Evolutionary conservation across 2,113 vertebrate species (phyloP).

Genomic region (Cinclus mexicanus): DNA sequence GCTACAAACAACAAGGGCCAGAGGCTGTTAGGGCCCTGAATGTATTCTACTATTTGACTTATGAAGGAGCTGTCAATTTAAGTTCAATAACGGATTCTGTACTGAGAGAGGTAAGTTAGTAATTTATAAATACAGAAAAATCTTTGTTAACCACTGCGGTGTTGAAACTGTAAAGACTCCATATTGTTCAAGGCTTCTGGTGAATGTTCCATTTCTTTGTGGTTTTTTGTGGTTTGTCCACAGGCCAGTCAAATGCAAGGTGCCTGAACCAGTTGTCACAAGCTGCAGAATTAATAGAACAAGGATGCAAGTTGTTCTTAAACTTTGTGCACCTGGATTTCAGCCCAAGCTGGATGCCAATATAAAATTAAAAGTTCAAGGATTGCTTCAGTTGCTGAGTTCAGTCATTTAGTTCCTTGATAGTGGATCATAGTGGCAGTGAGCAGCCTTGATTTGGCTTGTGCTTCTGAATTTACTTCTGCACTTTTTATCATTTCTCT

Average conservation of each 20-base stretch:
- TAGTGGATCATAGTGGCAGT: background rate
- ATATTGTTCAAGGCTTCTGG: background rate
- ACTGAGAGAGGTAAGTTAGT: constrained; percentile 88
- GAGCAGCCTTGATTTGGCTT: background rate
- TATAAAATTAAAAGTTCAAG: background rate
- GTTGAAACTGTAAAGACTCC: background rate
- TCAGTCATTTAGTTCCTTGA: background rate
- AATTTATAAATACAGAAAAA: background rate
- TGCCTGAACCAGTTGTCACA: background rate
- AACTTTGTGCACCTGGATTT: background rate
- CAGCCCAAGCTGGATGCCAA: background rate
- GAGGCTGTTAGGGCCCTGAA: constrained; percentile 93
- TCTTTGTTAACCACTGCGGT: background rate
- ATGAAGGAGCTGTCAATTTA: constrained; percentile 93
- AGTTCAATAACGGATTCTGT: constrained; percentile 90
- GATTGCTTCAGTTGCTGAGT: background rate
- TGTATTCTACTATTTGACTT: constrained; percentile 97
- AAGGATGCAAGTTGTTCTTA: background rate
- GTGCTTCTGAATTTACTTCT: background rate
- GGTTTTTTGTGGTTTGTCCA: background rate
- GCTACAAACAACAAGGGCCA: constrained; percentile 97
- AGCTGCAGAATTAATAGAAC: background rate
- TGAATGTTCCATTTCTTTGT: background rate
- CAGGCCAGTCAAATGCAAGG: background rate
- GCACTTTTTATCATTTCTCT: background rate